Base-by-base conservation (phyloP, 2,888 invertebrate genomes). In the Volucella inflata region DNA sequence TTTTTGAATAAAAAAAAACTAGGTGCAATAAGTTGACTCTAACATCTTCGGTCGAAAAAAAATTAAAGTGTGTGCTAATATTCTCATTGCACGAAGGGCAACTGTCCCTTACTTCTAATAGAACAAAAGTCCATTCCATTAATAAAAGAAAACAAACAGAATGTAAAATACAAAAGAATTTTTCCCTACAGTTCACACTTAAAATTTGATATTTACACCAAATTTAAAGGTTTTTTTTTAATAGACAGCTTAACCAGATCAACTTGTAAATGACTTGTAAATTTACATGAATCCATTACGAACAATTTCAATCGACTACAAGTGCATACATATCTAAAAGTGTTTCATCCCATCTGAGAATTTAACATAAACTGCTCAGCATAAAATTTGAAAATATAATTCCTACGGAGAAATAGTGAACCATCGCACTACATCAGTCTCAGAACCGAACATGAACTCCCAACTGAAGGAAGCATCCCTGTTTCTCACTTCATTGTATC, bases 281-380 rank as follows among this genome's bases (percentile, higher is more conserved):
- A 60, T 74, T 21, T 14, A 74, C 55, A 48, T 40, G 74, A 55
- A 64, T 55, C 64, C 55, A 55, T 38, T 11, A 46, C 8, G 4
- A 74, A 74, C 38, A 64, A 40, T 55, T 64, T 65, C 55, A 70
- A 57, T 48, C 38, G 57, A 16, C 4, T 30, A 6, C 30, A 30
- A 30, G 30, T 30, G 30, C 4, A 30, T 30, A 36, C 55, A 46
- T 68, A 48, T 44, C 42, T 44, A n/a, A 44, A 51, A 51, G n/a
- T n/a, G 11, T 11, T 9, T 10, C 51, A 67, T 30, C 11, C 4
- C 21, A 21, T 12, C 16, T 40, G 16, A 11, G 40, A 48, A 14
- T 14, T 8, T 6, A n/a, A 8, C 16, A 6, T 30, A 11, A 51
- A 51, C 50, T 65, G 16, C 36, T 36, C 44, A 21, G n/a, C 8